Evolutionary conservation across 2,888 invertebrate species (phyloP).

Genomic region (Drosophila macrospina): DNA sequence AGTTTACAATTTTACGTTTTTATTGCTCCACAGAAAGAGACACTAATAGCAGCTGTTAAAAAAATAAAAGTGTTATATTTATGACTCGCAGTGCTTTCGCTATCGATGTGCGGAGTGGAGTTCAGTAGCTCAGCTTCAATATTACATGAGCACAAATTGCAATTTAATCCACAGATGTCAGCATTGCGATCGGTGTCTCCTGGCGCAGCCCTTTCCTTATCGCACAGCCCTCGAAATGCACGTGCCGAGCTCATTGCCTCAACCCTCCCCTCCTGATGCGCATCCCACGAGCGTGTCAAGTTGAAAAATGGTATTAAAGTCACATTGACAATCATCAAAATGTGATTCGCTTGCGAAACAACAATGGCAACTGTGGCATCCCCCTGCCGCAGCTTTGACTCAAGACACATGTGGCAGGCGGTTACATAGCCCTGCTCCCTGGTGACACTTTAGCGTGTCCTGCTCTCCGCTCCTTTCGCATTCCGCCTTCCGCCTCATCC

Average conservation of each 20-base stretch:
- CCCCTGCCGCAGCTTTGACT: conserved; percentile 33
- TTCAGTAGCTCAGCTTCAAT: conserved; percentile 47
- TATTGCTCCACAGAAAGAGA: conserved; percentile 77
- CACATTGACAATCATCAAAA: conserved; percentile 85
- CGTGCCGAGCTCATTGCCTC: conserved; percentile 53
- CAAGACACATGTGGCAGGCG: conserved; percentile 72
- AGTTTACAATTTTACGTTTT: conserved; percentile 70
- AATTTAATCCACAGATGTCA: conserved; percentile 86
- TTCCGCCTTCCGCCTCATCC: too few relatives aligned
- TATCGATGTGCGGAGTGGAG: neutral
- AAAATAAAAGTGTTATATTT: conserved; percentile 54
- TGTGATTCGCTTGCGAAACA: conserved; percentile 78
- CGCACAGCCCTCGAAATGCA: conserved; percentile 40
- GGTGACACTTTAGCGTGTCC: conserved; percentile 81
- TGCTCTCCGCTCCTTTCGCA: conserved; percentile 24
- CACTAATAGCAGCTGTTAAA: conserved; percentile 71
- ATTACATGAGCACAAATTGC: conserved; percentile 85
- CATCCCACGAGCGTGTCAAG: conserved; percentile 67
- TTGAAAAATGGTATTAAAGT: conserved; percentile 83
- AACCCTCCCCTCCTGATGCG: neutral
- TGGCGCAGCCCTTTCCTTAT: conserved; percentile 44
- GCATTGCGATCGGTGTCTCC: conserved; percentile 82
- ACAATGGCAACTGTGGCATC: conserved; percentile 59
- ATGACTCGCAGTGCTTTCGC: conserved; percentile 13
- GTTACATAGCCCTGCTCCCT: conserved; percentile 63